A percentile compares a stretch with the other conserved stretches of the same genome.
These are phyloP conservation scores for Elaphurus davidianus DNA, from an alignment of 2,113 vertebrate genomes.

Conservation along the genomic window DNA sequence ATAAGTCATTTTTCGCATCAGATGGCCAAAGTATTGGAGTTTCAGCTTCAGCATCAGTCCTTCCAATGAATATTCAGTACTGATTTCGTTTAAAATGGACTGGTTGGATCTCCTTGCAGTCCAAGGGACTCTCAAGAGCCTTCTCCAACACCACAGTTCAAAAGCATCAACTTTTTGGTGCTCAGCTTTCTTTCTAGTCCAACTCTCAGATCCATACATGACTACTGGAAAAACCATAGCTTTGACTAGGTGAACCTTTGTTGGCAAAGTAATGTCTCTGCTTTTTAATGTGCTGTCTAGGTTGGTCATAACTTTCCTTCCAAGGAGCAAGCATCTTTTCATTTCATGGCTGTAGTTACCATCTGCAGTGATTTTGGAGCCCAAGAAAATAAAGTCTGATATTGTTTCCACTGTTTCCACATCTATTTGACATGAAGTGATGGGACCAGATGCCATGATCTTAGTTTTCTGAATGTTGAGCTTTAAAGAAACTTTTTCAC, in stretches of 20 bases:
- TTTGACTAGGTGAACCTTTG: rapidly evolving
- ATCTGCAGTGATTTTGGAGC: neutral
- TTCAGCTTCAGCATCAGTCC: neutral
- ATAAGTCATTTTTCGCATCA: rapidly evolving
- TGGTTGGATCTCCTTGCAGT: neutral
- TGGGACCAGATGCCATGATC: neutral
- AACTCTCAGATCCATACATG: neutral
- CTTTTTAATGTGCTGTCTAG: neutral
- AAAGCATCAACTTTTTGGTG: neutral
- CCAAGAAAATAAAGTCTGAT: neutral
- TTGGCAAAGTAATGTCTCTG: neutral
- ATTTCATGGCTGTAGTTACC: neutral
- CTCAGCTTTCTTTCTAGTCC: neutral
- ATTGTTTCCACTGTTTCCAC: neutral
- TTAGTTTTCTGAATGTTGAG: neutral
- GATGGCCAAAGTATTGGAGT: neutral
- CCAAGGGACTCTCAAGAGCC: neutral
- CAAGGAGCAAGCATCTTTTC: neutral
- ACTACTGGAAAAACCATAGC: neutral
- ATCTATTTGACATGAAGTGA: neutral
- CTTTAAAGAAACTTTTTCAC: neutral
- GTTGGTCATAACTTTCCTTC: neutral
- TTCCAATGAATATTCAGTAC: neutral
- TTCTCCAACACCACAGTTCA: neutral
- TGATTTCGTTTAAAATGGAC: neutral